These are phyloP conservation scores for Tokudaia muenninki DNA, from an alignment of 2,797 vertebrate genomes.

Conservation along the genomic window DNA sequence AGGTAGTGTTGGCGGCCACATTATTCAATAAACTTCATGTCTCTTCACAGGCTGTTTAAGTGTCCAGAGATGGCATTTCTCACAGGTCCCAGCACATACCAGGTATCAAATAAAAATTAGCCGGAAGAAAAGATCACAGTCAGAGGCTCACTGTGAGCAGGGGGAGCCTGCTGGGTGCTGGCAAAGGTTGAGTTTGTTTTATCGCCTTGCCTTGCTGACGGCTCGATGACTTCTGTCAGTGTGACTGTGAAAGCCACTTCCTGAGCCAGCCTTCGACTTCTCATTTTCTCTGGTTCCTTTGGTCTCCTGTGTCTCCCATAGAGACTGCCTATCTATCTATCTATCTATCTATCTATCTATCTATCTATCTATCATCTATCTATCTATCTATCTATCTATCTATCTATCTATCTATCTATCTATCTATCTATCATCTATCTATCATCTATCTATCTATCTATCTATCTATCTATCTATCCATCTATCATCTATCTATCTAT, in stretches of 20 bases:
- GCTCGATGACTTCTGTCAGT: not conserved
- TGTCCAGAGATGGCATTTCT: not conserved
- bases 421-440: no score
- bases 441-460: no score
- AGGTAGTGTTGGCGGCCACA: not conserved
- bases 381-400: no score
- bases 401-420: no score
- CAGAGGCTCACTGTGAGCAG: not conserved
- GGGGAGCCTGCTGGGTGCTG: not conserved
- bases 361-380: no score
- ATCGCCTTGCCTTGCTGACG: not conserved
- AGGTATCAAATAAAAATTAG: not conserved
- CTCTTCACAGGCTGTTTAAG: not conserved
- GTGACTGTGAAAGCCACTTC: not conserved
- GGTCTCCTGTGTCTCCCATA: not conserved
- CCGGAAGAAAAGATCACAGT: not conserved
- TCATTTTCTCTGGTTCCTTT: not conserved
- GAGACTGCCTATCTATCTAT: not conserved
- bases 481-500: no score
- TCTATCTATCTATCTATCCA: no score
- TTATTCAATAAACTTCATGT: not conserved
- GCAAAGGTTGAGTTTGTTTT: not conserved
- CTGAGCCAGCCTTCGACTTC: not conserved
- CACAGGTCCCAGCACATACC: not conserved
- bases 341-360: no score